A percentile compares a stretch with the other conserved stretches of the same genome.
Conservation (phyloP, 2,797 vertebrate genomes). For the Avahi laniger region DNA sequence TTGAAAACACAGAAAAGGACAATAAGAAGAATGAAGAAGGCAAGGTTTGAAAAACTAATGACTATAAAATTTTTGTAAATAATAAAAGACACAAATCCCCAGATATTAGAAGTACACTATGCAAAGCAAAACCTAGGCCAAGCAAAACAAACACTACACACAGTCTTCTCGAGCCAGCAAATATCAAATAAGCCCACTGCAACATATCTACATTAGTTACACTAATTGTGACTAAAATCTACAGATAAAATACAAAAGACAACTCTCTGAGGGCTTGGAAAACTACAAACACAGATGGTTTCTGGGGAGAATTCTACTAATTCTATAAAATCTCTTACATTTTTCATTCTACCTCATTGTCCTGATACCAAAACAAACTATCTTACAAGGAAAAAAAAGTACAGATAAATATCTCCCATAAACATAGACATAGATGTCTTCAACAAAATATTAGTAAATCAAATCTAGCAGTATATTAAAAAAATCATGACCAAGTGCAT, state of each 20-base stretch:
- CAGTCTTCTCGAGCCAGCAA: background rate
- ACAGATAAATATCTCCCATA: background rate
- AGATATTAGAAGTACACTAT: background rate
- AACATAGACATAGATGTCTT: background rate
- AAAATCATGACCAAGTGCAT: background rate
- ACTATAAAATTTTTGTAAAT: background rate
- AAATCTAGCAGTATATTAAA: background rate
- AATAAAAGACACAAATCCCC: background rate
- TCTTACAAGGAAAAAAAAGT: background rate
- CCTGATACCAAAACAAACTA: background rate
- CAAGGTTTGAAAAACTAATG: slow-evolving; percentile 4
- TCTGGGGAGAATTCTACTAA: background rate
- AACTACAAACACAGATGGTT: background rate
- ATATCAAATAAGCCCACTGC: background rate
- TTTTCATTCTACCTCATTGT: background rate
- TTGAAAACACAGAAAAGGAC: background rate
- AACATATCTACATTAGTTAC: background rate
- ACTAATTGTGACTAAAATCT: background rate
- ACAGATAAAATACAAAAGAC: background rate
- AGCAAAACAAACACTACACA: background rate
- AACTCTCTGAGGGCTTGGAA: background rate
- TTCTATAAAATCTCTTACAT: background rate
- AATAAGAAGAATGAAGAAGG: background rate
- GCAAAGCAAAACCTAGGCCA: background rate
- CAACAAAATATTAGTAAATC: background rate